Evolutionary conservation across 2,888 invertebrate species (phyloP).

Genomic region (Lithophane semibrunnea): DNA sequence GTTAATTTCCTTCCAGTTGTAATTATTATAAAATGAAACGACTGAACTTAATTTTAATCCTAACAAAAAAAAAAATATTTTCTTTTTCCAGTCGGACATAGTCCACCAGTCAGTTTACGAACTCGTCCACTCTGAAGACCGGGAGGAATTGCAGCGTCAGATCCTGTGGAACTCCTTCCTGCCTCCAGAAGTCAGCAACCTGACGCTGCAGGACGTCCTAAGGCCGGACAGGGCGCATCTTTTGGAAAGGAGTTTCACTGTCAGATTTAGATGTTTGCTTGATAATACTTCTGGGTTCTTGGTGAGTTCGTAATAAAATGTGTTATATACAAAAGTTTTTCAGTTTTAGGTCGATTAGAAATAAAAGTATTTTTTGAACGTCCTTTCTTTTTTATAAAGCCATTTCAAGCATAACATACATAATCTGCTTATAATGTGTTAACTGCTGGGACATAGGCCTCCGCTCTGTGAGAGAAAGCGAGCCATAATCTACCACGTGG

Average conservation of each 20-base stretch:
- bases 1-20: too few species aligned
- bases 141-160: constrained; percentile 98
- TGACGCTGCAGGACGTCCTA: constrained; percentile 96
- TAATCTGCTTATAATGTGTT: too few species aligned
- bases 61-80: background rate
- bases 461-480: too few species aligned
- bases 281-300: constrained; percentile 99
- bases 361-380: too few species aligned
- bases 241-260: constrained; percentile 99
- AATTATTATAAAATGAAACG: background rate
- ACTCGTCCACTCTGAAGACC: constrained; percentile 99
- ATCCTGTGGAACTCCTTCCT: constrained; percentile 98
- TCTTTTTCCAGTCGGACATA: constrained; percentile 97
- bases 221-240: constrained; percentile 97
- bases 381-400: too few species aligned
- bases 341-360: background rate
- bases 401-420: too few species aligned
- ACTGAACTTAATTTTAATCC: background rate
- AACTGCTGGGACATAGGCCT: too few species aligned
- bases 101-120: constrained; percentile 99
- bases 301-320: constrained; percentile 90
- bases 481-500: too few species aligned
- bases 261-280: constrained; percentile 99
- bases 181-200: constrained; percentile 93
- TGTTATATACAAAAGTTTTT: background rate